These are phyloP conservation scores for Frieseomelitta varia DNA, from an alignment of 1,140 invertebrate species.

Conservation along the genomic window DNA sequence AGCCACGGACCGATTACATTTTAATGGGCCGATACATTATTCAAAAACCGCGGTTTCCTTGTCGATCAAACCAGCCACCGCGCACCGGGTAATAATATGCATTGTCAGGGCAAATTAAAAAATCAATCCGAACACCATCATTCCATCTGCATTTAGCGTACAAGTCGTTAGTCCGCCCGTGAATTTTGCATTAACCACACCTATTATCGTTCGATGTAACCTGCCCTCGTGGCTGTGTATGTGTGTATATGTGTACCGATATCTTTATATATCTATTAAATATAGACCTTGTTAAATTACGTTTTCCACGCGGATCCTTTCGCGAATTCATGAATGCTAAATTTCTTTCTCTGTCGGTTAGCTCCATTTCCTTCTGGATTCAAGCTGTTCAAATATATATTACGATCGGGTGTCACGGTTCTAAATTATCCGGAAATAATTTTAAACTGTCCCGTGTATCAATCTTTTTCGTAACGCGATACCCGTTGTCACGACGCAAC, in stretches of 20 bases:
- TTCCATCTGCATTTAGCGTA: slow-evolving; percentile 38
- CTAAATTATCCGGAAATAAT: background rate
- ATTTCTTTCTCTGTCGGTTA: background rate
- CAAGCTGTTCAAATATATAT: background rate
- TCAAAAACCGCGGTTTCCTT: slow-evolving; percentile 62
- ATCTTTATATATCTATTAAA: slow-evolving; percentile 11
- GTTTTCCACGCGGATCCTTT: background rate
- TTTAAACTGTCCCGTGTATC: background rate
- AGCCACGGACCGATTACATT: slow-evolving; percentile 55
- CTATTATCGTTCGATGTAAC: slow-evolving; percentile 26
- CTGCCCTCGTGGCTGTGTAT: background rate
- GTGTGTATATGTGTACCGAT: background rate
- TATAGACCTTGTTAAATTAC: slow-evolving; percentile 11
- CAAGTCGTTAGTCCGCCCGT: background rate
- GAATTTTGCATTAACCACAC: slow-evolving; percentile 38
- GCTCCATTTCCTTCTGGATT: no score
- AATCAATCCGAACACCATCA: slow-evolving; percentile 20
- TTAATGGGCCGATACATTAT: slow-evolving; percentile 66
- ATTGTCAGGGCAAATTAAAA: slow-evolving; percentile 44
- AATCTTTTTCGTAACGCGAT: background rate
- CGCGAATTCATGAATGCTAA: background rate
- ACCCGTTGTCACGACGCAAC: background rate
- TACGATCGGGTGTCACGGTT: background rate
- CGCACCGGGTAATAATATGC: slow-evolving; percentile 38
- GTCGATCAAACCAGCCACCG: slow-evolving; percentile 39